phyloP scores from a whole-genome alignment of 2,888 invertebrate genomes.

The Watsonalla cultraria region DNA sequence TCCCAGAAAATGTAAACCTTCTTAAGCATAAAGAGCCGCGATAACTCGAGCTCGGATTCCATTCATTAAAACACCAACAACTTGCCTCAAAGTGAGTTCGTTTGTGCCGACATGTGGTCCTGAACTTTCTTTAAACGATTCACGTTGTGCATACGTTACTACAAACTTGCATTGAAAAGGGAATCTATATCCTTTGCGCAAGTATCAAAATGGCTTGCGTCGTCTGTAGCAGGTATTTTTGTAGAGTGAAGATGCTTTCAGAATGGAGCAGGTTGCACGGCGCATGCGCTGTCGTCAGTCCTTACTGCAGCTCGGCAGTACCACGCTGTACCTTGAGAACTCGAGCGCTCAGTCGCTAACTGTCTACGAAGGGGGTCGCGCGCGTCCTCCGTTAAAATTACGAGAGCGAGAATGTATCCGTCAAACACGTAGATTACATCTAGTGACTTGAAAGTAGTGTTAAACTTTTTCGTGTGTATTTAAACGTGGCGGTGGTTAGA shows the following conservation, averaged over 20 bases:
- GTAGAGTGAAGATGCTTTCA: conserved; percentile 36
- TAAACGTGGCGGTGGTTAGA: conserved; percentile 26
- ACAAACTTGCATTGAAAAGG: conserved; percentile 2
- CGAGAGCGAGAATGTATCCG: background rate
- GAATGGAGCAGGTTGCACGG: conserved; percentile 52
- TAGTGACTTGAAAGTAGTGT: background rate
- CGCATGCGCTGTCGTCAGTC: conserved; percentile 58
- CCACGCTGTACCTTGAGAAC: conserved; percentile 45
- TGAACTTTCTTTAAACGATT: conserved; percentile 57
- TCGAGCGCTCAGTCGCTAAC: conserved; percentile 62
- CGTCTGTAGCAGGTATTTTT: conserved; percentile 17
- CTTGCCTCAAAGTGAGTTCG: conserved; percentile 39
- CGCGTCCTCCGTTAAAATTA: conserved; percentile 15
- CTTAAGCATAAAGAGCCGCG: conserved; percentile 1
- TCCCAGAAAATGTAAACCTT: background rate
- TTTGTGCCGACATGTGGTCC: conserved; percentile 46
- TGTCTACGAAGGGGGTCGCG: conserved; percentile 41
- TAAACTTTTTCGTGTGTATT: conserved; percentile 18
- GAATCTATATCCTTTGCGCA: conserved; percentile 22
- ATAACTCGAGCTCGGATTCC: conserved; percentile 21
- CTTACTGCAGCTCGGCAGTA: conserved; percentile 60
- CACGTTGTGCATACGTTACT: conserved; percentile 27
- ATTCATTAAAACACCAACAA: conserved; percentile 42
- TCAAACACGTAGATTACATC: conserved; percentile 1
- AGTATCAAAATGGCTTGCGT: conserved; percentile 26